Base-by-base conservation (phyloP, 2,113 vertebrate genomes). In the Petromus typicus region DNA sequence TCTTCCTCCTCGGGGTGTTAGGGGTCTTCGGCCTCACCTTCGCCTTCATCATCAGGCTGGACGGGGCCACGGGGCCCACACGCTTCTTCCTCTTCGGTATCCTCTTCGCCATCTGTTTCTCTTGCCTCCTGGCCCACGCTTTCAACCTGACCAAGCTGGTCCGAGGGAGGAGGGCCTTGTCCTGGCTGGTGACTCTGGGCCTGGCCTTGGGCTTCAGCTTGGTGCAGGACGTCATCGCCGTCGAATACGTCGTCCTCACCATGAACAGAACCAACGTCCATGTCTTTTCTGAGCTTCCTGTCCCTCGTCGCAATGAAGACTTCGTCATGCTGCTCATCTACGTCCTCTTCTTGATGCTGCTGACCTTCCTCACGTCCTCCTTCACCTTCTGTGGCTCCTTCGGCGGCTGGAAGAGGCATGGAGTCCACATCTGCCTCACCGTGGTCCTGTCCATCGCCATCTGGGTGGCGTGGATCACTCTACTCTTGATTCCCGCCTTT, bases 291-390 rank as follows among this genome's bases (percentile, higher is more conserved):
- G 76, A 0, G 2, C 94, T 98, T 37, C 0, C 12, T 4, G 2
- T 0, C 0, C n/a, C 87, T 10, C 9, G 95, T 0, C 97, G 95
- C 86, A 99, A 98, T 7, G 96, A 96, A 7, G 99, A 99, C 86
- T 99, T 99, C 1, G 98, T 98, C 96, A 98, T 99, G 99, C 97
- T 99, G 93, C 98, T 99, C 93, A 99, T 99, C 97, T 99, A 99
- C 0, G 99, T 99, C 94, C 94, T 99, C 79, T 98, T 99, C 96
- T 96, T 99, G 69, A 98, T 99, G 98, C 98, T 96, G 0, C 69
- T 98, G 81, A 98, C 98, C 18, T 97, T 99, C 87, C 56, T 98
- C 59, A 57, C 98, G 1, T 98, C 99, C 57, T 88, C 98, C 63
- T 97, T 97, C 81, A 94, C 97, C 32, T 97, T 99, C 97, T 98